Evolutionary conservation across 2,888 invertebrate species (phyloP).

Genomic region (Cyaniris semiargus): DNA sequence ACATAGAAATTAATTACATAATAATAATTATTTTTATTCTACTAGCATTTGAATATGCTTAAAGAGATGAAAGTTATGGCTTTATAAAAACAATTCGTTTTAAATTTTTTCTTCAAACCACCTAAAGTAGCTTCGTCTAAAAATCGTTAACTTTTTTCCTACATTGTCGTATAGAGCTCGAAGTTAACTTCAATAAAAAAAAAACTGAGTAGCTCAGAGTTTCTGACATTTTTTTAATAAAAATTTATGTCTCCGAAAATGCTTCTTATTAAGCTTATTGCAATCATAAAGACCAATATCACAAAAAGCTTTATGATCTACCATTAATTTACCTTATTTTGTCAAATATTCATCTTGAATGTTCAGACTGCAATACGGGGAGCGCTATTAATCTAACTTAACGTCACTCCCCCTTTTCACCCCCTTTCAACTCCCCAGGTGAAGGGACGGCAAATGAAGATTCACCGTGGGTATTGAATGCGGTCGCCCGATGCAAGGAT

Average conservation of each 20-base stretch:
- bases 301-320: not conserved
- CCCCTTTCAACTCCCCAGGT: constrained; percentile 50
- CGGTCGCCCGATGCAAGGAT: constrained; percentile 15
- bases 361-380: constrained; percentile 47
- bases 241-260: not conserved
- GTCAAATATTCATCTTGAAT: constrained; percentile 41
- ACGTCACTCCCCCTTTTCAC: constrained; percentile 53
- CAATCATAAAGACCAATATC: not conserved
- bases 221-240: not conserved
- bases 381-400: constrained; percentile 71
- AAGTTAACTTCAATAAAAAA: no score
- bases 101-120: no score
- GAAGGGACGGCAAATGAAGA: constrained; percentile 61
- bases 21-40: no score
- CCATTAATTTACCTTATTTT: constrained; percentile 2
- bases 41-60: not conserved
- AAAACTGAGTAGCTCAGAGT: no score
- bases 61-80: not conserved
- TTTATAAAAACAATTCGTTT: no score
- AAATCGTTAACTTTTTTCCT: no score
- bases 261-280: not conserved
- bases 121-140: no score
- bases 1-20: no score
- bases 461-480: constrained; percentile 49
- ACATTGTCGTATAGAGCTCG: no score